These are phyloP conservation scores for Drosophila dunni DNA, from an alignment of 1,140 invertebrate species.

Conservation along the genomic window DNA sequence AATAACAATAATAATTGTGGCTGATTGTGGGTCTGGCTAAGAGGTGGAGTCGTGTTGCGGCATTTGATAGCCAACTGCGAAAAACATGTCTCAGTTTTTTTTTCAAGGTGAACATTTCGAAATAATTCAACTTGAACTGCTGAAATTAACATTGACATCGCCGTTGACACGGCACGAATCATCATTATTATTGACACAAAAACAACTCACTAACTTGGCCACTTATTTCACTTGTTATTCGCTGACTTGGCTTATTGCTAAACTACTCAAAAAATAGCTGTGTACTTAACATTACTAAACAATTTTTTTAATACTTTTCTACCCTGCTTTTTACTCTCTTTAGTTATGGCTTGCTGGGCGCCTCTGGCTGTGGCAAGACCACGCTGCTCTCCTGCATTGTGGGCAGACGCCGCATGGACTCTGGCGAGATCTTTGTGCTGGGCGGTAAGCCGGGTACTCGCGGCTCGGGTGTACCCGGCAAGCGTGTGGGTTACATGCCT, in stretches of 20 bases:
- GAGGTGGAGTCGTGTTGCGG: constrained; percentile 63
- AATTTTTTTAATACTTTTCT: background rate
- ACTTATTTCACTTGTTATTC: constrained; percentile 15
- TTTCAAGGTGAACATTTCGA: constrained; percentile 80
- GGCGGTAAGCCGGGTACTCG: constrained; percentile 93
- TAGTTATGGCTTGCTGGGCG: constrained; percentile 93
- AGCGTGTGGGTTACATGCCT: constrained; percentile 93
- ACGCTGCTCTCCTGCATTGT: constrained; percentile 94
- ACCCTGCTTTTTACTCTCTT: background rate
- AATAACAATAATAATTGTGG: constrained; percentile 35
- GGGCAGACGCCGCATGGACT: constrained; percentile 90
- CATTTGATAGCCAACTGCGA: constrained; percentile 55
- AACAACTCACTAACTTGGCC: constrained; percentile 13
- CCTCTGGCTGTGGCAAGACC: constrained; percentile 93
- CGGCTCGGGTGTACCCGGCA: constrained; percentile 94
- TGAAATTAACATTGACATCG: constrained; percentile 79
- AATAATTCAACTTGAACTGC: constrained; percentile 82
- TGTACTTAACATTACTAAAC: background rate
- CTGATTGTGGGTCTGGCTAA: constrained; percentile 55
- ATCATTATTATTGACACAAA: background rate
- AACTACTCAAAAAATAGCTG: background rate
- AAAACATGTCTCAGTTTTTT: constrained; percentile 51
- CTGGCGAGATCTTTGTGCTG: constrained; percentile 92
- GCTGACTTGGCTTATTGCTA: constrained; percentile 53
- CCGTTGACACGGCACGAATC: constrained; percentile 54